These are phyloP conservation scores for Hedya salicella DNA, from an alignment of 2,888 invertebrate species.

Conservation along the genomic window DNA sequence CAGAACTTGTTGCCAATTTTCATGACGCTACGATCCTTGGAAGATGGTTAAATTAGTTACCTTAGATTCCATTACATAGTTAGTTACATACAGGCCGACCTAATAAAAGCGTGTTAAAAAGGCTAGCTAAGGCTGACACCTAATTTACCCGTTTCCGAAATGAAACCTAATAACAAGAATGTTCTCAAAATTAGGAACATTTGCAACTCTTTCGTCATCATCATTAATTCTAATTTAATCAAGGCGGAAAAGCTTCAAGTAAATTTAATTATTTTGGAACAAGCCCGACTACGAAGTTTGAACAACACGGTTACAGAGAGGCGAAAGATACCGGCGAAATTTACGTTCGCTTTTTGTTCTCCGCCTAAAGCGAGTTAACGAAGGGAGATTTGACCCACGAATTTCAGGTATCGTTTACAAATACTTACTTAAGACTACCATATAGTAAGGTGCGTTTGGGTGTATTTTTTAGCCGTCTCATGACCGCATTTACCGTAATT, in stretches of 20 bases:
- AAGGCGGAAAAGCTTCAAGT: constrained; percentile 33
- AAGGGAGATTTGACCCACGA: neutral
- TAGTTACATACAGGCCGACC: too few species aligned
- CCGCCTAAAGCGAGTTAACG: neutral
- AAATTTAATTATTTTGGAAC: constrained; percentile 37
- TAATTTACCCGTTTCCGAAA: neutral
- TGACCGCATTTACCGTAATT: too few species aligned
- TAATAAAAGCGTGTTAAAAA: too few species aligned
- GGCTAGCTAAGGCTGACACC: too few species aligned
- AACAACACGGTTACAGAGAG: constrained; percentile 23
- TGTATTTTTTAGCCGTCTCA: too few species aligned
- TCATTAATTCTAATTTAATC: constrained; percentile 35
- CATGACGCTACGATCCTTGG: too few species aligned
- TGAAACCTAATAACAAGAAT: constrained; percentile 5
- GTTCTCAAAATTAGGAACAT: constrained; percentile 24
- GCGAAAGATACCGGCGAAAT: constrained; percentile 34
- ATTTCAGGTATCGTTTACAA: too few species aligned
- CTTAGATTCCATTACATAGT: too few species aligned
- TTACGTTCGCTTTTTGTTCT: constrained; percentile 52
- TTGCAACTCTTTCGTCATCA: constrained; percentile 34
- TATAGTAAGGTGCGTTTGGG: too few species aligned
- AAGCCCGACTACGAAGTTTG: constrained; percentile 35
- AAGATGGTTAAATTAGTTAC: too few species aligned
- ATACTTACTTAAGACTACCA: too few species aligned
- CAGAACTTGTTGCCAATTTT: too few species aligned